Evolutionary conservation across 1,140 invertebrate species (phyloP).

Genomic region (Drosophila lacteicornis): DNA sequence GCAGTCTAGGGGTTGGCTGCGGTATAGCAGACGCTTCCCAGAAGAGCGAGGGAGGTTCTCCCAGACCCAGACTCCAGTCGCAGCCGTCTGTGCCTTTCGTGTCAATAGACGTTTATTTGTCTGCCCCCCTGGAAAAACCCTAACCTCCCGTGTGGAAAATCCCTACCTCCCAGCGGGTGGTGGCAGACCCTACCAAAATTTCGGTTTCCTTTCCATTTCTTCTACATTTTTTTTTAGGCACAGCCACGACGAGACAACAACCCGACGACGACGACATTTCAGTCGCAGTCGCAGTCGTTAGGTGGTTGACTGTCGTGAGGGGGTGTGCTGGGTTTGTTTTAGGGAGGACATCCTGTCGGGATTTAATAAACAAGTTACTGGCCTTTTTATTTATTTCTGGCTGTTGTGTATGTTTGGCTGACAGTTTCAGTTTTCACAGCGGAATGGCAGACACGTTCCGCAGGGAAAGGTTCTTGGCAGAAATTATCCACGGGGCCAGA

Average conservation of each 20-base stretch:
- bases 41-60: constrained; percentile 9
- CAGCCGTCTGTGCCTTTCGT: constrained; percentile 53
- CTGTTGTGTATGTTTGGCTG: constrained; percentile 42
- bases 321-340: constrained; percentile 9
- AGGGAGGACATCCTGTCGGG: constrained; percentile 65
- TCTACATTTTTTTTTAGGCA: constrained; percentile 18
- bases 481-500: constrained; percentile 18
- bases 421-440: constrained; percentile 31
- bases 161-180: constrained; percentile 27
- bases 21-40: constrained; percentile 46
- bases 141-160: not conserved
- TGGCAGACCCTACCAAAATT: not conserved
- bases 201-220: constrained; percentile 17
- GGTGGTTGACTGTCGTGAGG: constrained; percentile 33
- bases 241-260: constrained; percentile 42
- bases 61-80: not conserved
- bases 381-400: constrained; percentile 63
- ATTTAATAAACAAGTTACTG: constrained; percentile 73
- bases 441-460: not conserved
- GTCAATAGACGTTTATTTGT: constrained; percentile 75
- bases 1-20: constrained; percentile 20
- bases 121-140: constrained; percentile 30
- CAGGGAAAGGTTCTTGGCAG: not conserved
- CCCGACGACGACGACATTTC: constrained; percentile 40
- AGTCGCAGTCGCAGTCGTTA: constrained; percentile 15